phyloP scores from a whole-genome alignment of 2,113 vertebrate genomes.

The Cephalopterus ornatus region DNA sequence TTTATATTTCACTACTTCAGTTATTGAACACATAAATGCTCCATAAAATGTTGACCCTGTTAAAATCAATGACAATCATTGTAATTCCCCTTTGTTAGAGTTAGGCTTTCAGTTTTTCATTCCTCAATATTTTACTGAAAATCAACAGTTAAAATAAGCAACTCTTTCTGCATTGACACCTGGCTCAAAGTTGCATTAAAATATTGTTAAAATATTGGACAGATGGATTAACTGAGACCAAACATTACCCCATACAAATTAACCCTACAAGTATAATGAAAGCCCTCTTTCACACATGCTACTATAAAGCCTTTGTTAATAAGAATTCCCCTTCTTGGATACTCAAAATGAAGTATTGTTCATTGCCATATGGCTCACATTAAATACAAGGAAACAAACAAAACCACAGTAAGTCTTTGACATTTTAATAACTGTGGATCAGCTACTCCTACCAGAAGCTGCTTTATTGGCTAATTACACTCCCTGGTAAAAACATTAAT shows the following conservation, averaged over 20 bases:
- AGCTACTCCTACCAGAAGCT: slow-evolving; percentile 10
- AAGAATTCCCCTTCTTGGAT: slow-evolving; percentile 10
- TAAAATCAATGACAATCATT: background rate
- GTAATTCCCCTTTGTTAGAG: background rate
- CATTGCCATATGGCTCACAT: slow-evolving; percentile 51
- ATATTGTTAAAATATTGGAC: slow-evolving; percentile 31
- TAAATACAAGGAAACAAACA: slow-evolving; percentile 59
- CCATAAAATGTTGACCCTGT: background rate
- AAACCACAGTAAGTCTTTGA: slow-evolving; percentile 34
- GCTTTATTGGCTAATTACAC: background rate
- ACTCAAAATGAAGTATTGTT: slow-evolving; percentile 49
- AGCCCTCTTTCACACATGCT: slow-evolving; percentile 32
- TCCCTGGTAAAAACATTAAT: background rate
- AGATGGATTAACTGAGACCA: slow-evolving; percentile 29
- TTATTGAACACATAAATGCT: background rate
- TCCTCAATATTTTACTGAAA: background rate
- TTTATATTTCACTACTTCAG: background rate
- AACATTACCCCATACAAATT: slow-evolving; percentile 9
- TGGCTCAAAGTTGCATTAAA: slow-evolving; percentile 30
- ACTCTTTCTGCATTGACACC: background rate
- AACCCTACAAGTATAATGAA: slow-evolving; percentile 36
- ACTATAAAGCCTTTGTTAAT: slow-evolving; percentile 47
- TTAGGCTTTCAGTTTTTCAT: background rate
- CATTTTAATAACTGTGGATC: slow-evolving; percentile 28
- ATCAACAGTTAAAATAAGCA: background rate